A percentile compares a stretch with the other conserved stretches of the same genome.
Conservation (phyloP, 2,113 vertebrate genomes). For the Stictonetta naevosa region DNA sequence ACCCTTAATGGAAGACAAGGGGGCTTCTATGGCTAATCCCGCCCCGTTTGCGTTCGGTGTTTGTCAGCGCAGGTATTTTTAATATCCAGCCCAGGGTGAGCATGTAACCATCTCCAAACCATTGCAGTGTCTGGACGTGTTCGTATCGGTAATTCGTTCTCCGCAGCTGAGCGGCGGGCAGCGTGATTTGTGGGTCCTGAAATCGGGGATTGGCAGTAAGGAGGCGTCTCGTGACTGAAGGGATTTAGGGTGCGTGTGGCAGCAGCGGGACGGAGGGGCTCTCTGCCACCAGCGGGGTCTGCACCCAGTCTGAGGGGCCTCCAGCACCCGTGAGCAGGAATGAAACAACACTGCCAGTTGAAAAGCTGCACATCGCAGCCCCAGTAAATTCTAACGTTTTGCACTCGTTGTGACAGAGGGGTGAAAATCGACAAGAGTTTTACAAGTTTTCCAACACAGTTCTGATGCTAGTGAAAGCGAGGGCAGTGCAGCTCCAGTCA, state of each 20-base stretch:
- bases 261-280: neutral
- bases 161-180: neutral
- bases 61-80: conserved; percentile 34
- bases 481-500: neutral
- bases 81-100: neutral
- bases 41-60: neutral
- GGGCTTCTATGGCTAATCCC: conserved; percentile 26
- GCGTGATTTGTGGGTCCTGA: neutral
- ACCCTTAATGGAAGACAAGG: neutral
- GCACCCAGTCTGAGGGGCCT: neutral
- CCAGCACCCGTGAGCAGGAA: neutral
- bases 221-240: neutral
- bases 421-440: neutral
- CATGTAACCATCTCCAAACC: neutral
- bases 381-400: neutral
- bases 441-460: neutral
- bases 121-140: neutral
- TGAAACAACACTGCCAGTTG: neutral
- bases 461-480: neutral
- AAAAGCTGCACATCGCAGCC: neutral
- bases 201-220: neutral
- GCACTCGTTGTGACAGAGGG: neutral
- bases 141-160: neutral
- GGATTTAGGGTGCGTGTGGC: neutral
- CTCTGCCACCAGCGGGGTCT: neutral